These are phyloP conservation scores for Hydriomena furcata DNA, from an alignment of 2,888 invertebrate species.

Conservation along the genomic window DNA sequence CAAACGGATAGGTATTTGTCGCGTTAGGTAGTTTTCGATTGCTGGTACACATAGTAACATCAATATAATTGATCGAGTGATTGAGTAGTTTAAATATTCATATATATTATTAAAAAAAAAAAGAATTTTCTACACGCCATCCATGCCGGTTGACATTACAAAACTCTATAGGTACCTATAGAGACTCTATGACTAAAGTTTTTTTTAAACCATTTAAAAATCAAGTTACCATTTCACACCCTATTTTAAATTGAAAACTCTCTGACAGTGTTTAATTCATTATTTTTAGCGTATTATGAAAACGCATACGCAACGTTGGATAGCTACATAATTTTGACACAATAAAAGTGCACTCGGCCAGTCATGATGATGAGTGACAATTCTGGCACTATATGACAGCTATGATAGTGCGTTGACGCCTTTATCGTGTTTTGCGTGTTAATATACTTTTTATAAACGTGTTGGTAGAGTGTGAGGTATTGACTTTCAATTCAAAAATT, in stretches of 20 bases:
- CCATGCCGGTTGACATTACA: too few relatives aligned
- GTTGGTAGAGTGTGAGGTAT: too few relatives aligned
- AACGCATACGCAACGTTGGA: constrained; percentile 22
- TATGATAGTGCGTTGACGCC: constrained; percentile 37
- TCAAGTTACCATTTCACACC: constrained; percentile 15
- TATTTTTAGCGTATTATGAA: constrained; percentile 23
- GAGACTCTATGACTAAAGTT: neutral
- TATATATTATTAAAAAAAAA: too few relatives aligned
- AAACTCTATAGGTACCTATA: too few relatives aligned
- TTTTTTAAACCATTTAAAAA: neutral
- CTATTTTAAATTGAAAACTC: constrained; percentile 18
- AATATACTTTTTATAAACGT: neutral
- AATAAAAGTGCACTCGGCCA: constrained; percentile 25
- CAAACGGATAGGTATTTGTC: too few relatives aligned
- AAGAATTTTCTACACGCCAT: too few relatives aligned
- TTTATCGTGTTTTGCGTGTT: constrained; percentile 29
- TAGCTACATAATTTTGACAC: constrained; percentile 18
- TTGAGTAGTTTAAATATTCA: too few relatives aligned
- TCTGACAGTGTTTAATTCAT: constrained; percentile 21
- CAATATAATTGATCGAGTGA: too few relatives aligned
- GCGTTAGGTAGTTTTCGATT: too few relatives aligned
- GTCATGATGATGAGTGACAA: constrained; percentile 27
- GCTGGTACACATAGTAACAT: too few relatives aligned
- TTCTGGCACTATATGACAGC: constrained; percentile 28
- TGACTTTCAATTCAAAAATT: too few relatives aligned